Evolutionary conservation across 2,797 vertebrate species (phyloP), one percentile per base, ranked within the genome.

Genomic region (Lacerta bilineata): DNA sequence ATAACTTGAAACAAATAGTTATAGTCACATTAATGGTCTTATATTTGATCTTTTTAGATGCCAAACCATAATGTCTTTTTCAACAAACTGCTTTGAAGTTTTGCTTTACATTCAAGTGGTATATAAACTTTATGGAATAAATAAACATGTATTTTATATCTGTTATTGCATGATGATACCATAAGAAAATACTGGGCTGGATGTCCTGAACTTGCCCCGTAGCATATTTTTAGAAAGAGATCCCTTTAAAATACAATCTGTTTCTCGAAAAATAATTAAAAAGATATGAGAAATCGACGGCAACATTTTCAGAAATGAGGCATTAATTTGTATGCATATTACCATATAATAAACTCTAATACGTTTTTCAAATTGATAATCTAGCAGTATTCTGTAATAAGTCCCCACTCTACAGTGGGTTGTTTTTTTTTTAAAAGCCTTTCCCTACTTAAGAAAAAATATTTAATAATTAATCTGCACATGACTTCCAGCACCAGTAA

Each of bases 1-100:
- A 93, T 94, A 95, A 93, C 92, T 90, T 87, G 93, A 92, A 95
- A 95, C 92, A 94, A 95, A 95, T 94, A 95, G 91, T 93, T 91
- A 92, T 92, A 94, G 93, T 83, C 93, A 91, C 90, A 95, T 93
- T 94, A 91, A 71, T 90, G 91, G 92, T 84, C 89, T 80, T 90
- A 89, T 81, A 91, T 94, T 95, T 95, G 94, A 94, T 94, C 92
- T 93, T 90, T 85, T 87, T 88, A 92, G 92, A 86, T 93, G 89
- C 90, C 59, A 41, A 86, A 91, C 84, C 90, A 93, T 92, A 81
- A 93, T 94, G 92, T 91, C 55, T 93, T 91, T 93, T 90, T 76
- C 88, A 93, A 95, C 61, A 64, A 15, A 55, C 50, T 55, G 50
- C 50, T 55, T 55, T 55, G 50, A 55, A 55, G 50, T 55, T 55